Base-by-base conservation (phyloP, 2,113 vertebrate genomes). In the Paedocypris sp. region DNA sequence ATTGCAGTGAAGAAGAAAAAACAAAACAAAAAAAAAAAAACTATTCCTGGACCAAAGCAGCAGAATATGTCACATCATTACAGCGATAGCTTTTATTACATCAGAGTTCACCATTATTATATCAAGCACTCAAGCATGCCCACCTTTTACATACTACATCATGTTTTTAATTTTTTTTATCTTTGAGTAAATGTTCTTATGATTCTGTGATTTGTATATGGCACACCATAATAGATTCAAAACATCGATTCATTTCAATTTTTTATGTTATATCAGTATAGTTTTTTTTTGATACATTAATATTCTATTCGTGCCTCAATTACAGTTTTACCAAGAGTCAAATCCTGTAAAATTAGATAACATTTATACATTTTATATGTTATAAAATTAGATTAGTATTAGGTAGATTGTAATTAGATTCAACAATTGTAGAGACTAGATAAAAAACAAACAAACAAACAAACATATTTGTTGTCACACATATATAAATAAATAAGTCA, bases 61-160 rank as follows among this genome's bases (percentile, higher is more conserved):
- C 50, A 51, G 57, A 72, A 69, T 36, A 42, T 64, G 75, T 67
- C 69, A 72, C 51, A 6, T 3, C 60, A 61, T 19, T 72, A 71
- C 60, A 52, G 71, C 49, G 75, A 76, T 79, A 65, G 70, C 73
- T 73, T 79, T 52, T 66, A 35, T 45, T 75, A 69, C 70, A 76
- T 77, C 78, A 72, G 67, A 60, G 53, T 41, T 62, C 48, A 66
- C 60, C n/a, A 68, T 78, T 72, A 75, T 74, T 68, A 76, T 67
- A 74, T 67, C 22, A 22, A 31, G 74, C 47, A 58, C 48, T 62
- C 63, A 69, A 51, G 29, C 75, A 42, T 60, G 66, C 42, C 9
- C 3, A 31, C 19, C 42, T 41, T 23, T 43, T 29, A 32, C 18
- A 62, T 52, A n/a, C 18, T n/a, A n/a, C n/a, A n/a, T n/a, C n/a